Evolutionary conservation across 2,888 invertebrate species (phyloP), one percentile per base, ranked within the genome.

Genomic region (Smittia aterrima): DNA sequence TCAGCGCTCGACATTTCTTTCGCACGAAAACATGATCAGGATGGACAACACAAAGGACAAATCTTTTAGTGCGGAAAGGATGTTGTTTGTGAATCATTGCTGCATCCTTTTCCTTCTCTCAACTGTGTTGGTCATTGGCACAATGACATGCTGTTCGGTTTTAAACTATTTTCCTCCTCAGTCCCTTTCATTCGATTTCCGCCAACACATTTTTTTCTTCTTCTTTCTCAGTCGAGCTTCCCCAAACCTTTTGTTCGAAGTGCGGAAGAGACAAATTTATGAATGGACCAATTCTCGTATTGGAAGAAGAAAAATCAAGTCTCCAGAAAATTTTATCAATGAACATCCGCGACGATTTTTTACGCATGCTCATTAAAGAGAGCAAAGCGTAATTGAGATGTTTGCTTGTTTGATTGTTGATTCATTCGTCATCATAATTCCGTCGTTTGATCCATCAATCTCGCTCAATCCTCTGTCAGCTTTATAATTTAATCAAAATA

Each of bases 341-440:
- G 53, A 47, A 16, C 18, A 18, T 16, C n/a, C 18, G 53, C n/a
- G 18, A 16, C 53, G 18, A 47, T 47, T 68, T 53, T 68, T 47
- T 41, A 68, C 68, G 68, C 68, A 68, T 68, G 68, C 68, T 47
- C 68, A 68, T 47, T 68, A 53, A 32, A 32, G 32, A 32, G 32
- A 32, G 32, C 24, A 68, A 18, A 20, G 32, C 16, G 7, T 6
- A 66, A 66, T 66, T 66, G 66, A 66, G 66, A 66, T 66, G 66
- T 66, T 66, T 66, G 38, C 32, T 9, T 66, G 66, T 66, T 47
- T 66, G 66, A 32, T 66, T 66, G 32, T 66, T 16, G 64, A 25
- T 66, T 32, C 66, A 7, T 20, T 20, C 32, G 25, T 27, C 53
- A 47, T 47, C 53, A 47, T 47, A 47, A 47, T 47, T n/a, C 32